These are phyloP conservation scores for Brachionus calyciflorus DNA, from an alignment of 1,140 invertebrate species.

Conservation along the genomic window DNA sequence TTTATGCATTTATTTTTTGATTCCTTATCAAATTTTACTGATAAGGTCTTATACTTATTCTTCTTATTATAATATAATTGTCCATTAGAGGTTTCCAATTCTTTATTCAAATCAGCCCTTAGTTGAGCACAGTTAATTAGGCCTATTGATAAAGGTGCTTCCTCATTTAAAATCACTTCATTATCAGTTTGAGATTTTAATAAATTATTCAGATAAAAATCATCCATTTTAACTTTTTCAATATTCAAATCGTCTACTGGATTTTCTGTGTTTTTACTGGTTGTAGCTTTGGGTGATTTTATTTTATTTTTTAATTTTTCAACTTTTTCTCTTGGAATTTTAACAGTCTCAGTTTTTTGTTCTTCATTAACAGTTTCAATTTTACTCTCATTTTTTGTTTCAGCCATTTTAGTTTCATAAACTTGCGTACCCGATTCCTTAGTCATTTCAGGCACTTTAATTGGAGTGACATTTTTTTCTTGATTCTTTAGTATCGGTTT, in stretches of 20 bases:
- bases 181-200: conserved; percentile 33
- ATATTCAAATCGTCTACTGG: neutral
- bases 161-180: conserved; percentile 15
- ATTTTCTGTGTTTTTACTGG: neutral
- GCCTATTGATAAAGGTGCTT: conserved; percentile 16
- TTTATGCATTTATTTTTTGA: neutral
- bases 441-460: neutral
- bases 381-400: too few species aligned
- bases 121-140: conserved; percentile 3
- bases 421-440: neutral
- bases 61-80: conserved; percentile 5
- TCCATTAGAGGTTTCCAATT: neutral
- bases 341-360: neutral
- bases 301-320: neutral
- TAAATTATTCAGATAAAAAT: neutral
- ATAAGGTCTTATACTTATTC: neutral
- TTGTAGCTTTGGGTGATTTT: neutral
- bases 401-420: too few species aligned
- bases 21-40: conserved; percentile 6
- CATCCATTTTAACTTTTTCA: conserved; percentile 14
- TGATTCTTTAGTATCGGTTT: neutral
- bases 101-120: neutral
- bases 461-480: neutral
- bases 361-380: too few species aligned
- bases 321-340: neutral